A percentile compares a stretch with the other conserved stretches of the same genome.
These are phyloP conservation scores for Orussus abietinus DNA, from an alignment of 1,140 invertebrate species.

Conservation along the genomic window DNA sequence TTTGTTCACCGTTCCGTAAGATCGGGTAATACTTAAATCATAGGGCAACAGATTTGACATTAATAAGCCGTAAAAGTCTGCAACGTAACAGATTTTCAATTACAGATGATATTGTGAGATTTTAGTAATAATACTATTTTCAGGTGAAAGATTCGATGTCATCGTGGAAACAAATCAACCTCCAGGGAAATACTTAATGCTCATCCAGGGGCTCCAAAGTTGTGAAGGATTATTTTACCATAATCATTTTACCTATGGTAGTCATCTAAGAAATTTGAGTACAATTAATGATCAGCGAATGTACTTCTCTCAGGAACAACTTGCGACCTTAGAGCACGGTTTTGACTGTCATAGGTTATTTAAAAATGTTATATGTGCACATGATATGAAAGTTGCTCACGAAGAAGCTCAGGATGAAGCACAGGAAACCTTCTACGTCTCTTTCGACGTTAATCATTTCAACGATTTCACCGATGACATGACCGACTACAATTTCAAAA, in stretches of 20 bases:
- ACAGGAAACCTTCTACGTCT: conserved; percentile 24
- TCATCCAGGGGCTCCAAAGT: conserved; percentile 49
- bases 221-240: conserved; percentile 42
- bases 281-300: conserved; percentile 9
- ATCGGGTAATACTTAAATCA: too few relatives aligned
- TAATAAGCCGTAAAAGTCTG: too few relatives aligned
- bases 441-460: conserved; percentile 28
- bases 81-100: neutral
- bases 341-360: conserved; percentile 22
- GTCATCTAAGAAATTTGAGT: too few relatives aligned
- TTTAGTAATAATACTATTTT: conserved; percentile 25
- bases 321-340: conserved; percentile 16
- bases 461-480: conserved; percentile 26
- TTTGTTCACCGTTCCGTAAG: too few relatives aligned
- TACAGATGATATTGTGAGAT: neutral
- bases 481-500: conserved; percentile 31
- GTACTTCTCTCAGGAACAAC: too few relatives aligned
- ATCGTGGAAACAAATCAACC: conserved; percentile 54
- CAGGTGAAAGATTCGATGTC: conserved; percentile 64
- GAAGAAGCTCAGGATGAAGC: conserved; percentile 5
- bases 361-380: conserved; percentile 21
- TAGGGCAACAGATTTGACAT: too few relatives aligned
- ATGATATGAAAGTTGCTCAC: conserved; percentile 24
- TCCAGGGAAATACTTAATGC: conserved; percentile 57
- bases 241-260: too few relatives aligned